Evolutionary conservation across 2,113 vertebrate genomes (phyloP).

Genomic region (Tamias sibiricus): DNA sequence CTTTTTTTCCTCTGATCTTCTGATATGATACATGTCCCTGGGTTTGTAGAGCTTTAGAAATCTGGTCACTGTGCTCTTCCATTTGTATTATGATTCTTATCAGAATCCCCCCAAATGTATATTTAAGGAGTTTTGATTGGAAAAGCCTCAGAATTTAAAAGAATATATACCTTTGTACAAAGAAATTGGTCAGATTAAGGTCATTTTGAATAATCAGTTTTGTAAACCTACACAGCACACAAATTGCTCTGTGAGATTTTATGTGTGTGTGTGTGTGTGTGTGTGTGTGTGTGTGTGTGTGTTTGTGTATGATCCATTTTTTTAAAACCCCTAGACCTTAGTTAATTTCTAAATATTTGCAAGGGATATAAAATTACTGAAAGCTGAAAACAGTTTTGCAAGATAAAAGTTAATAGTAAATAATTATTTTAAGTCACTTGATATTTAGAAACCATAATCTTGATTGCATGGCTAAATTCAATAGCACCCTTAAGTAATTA

Average conservation of each 20-base stretch:
- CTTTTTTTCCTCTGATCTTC: constrained; percentile 58
- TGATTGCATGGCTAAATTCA: constrained; percentile 66
- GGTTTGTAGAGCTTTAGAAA: constrained; percentile 59
- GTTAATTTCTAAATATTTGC: constrained; percentile 61
- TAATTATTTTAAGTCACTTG: constrained; percentile 72
- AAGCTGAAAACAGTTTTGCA: constrained; percentile 44
- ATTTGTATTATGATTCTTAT: constrained; percentile 52
- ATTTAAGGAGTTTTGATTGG: constrained; percentile 1
- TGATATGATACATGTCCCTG: not conserved
- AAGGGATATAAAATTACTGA: constrained; percentile 22
- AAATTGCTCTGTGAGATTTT: not conserved
- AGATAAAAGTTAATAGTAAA: constrained; percentile 60
- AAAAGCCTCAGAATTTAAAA: not conserved
- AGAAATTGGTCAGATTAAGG: not conserved
- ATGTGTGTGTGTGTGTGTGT: too few relatives aligned
- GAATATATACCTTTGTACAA: not conserved
- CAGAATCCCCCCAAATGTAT: constrained; percentile 37
- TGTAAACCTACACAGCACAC: not conserved
- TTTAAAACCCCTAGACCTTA: not conserved
- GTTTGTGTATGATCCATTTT: not conserved
- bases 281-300: too few relatives aligned
- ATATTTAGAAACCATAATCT: constrained; percentile 61
- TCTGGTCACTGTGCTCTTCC: constrained; percentile 25
- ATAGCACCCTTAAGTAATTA: constrained; percentile 44
- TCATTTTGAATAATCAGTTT: not conserved